Base-by-base conservation (phyloP, 1,140 invertebrate species). In the Meloidogyne hapla region DNA sequence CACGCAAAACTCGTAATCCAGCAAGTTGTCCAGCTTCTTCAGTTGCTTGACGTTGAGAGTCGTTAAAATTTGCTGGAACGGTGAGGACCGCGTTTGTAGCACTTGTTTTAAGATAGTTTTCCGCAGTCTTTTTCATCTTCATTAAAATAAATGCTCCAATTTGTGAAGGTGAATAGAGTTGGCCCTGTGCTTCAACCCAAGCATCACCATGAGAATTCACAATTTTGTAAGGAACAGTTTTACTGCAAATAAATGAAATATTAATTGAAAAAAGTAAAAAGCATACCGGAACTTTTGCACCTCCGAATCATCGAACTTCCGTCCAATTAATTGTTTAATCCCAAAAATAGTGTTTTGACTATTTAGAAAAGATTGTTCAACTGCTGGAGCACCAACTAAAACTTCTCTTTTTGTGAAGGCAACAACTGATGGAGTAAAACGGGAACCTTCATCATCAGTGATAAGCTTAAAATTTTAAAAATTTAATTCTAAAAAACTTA, bases 311-410 rank as follows among this genome's bases (percentile, higher is more conserved):
- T 96, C 94, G 88, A 94, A 99, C 79, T 92, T 90, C 61, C 97
- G 89, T 38, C 97, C 97, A 89, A 99, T 99, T 42, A 99, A 90
- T 85, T 96, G 91, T 89, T 99, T 99, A 10, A 96, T 99, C 5
- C 96, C 96, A 88, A 96, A 98, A 87, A 99, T 94, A 21, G 97
- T 99, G 87, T 99, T 99, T 26, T 91, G 90, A 13, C 95, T 92
- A 89, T 99, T 99, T 42, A 96, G 99, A 18, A 99, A 95, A 10
- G 96, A 95, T 88, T 99, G 96, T 67, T 96, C 91, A 89, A 96
- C 98, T 9, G 97, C 96, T 72, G 96, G 95, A 92, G 96, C 97
- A 78, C 97, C 97, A 74, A 96, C 94, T 8, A 99, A 89, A 62
- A 95, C 90, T 89, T 99, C 96, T 98, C 94, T n/a, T n/a, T n/a